Percentiles rank a stretch among this genome's conserved stretches.
Evolutionary conservation across 2,113 vertebrate species (phyloP).

Genomic region (Barnardius zonarius): DNA sequence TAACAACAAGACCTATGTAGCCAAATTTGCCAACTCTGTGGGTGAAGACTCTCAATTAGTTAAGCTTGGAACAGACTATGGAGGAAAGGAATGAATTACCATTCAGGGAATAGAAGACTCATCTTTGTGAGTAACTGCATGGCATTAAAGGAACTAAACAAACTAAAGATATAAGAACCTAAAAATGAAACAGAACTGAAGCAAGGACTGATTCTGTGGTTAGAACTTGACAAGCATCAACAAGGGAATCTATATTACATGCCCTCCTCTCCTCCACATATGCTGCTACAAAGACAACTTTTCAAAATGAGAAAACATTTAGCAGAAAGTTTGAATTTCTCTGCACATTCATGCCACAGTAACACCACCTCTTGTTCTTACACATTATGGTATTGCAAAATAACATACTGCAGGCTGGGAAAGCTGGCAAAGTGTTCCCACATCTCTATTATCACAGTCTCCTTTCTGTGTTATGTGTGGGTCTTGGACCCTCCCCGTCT

Average conservation of each 20-base stretch:
- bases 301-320: neutral
- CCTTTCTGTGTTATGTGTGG: too few relatives aligned
- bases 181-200: neutral
- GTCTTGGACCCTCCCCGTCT: neutral
- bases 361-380: neutral
- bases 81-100: neutral
- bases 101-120: neutral
- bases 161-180: neutral
- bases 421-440: neutral
- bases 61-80: neutral
- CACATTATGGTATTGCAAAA: neutral
- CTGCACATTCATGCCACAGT: neutral
- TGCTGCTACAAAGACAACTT: neutral
- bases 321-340: neutral
- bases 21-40: neutral
- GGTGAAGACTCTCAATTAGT: neutral
- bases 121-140: neutral
- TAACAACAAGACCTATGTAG: neutral
- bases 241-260: neutral
- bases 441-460: too few relatives aligned
- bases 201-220: neutral
- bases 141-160: neutral
- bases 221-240: neutral
- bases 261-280: neutral
- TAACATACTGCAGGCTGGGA: neutral